Conservation (phyloP, 2,797 vertebrate species). For the Ctenosaura bakeri region DNA sequence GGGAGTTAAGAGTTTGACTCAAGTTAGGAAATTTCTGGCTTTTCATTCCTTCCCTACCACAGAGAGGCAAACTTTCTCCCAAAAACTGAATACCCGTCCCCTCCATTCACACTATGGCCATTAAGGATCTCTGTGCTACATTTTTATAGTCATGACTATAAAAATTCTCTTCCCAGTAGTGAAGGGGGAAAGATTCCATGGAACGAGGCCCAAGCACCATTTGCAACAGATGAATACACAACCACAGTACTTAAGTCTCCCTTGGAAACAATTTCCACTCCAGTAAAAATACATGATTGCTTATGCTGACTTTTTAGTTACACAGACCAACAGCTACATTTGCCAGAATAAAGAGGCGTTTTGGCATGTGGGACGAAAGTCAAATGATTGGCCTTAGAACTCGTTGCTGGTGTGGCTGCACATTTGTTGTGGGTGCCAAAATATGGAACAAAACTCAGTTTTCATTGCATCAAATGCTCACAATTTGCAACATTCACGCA, state of each 20-base stretch:
- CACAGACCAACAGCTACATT: not conserved
- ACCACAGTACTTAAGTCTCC: not conserved
- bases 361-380: not conserved
- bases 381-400: not conserved
- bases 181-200: not conserved
- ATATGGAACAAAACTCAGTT: not conserved
- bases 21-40: no score
- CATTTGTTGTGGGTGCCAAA: not conserved
- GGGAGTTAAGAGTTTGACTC: no score
- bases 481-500: not conserved
- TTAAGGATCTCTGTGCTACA: not conserved
- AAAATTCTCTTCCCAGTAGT: constrained; percentile 33
- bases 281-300: not conserved
- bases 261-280: constrained; percentile 21
- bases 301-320: not conserved
- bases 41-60: no score
- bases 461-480: no score
- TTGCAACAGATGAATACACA: not conserved
- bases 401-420: not conserved
- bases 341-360: not conserved
- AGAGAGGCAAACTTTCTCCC: not conserved
- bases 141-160: constrained; percentile 26
- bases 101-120: no score
- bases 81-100: not conserved
- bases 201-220: not conserved